Conservation (phyloP, 2,888 invertebrate species). For the Dynastes tityus region DNA sequence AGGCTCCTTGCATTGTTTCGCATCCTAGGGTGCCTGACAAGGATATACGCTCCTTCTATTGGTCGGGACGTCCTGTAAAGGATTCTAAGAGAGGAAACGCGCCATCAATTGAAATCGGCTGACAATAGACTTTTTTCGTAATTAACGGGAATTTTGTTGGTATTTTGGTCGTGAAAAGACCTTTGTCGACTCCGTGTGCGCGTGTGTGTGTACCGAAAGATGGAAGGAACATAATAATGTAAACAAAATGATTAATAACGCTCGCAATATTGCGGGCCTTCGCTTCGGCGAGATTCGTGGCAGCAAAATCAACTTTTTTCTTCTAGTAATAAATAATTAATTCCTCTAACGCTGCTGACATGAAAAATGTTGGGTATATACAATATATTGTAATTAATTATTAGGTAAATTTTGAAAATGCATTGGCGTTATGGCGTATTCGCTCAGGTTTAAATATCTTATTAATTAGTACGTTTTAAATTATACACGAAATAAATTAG, state of each 20-base stretch:
- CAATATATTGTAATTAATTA: constrained; percentile 38
- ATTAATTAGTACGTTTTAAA: constrained; percentile 23
- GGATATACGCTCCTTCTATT: constrained; percentile 67
- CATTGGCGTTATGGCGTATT: constrained; percentile 2
- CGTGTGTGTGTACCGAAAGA: constrained; percentile 29
- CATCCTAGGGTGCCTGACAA: constrained; percentile 67
- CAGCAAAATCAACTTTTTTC: constrained; percentile 32
- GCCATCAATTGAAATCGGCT: constrained; percentile 68
- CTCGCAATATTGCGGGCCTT: constrained; percentile 25
- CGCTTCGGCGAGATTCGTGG: not conserved
- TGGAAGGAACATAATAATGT: constrained; percentile 46
- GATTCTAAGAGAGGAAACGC: constrained; percentile 66
- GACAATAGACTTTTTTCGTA: constrained; percentile 68
- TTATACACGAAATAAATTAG: not conserved
- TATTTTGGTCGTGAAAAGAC: constrained; percentile 54
- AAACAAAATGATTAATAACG: constrained; percentile 52
- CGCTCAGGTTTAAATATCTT: not conserved
- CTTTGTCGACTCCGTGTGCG: constrained; percentile 21
- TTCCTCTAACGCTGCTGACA: constrained; percentile 14
- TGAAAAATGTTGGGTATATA: constrained; percentile 23
- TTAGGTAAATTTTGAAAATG: constrained; percentile 11
- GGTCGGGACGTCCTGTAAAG: constrained; percentile 63
- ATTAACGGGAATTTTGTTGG: constrained; percentile 66
- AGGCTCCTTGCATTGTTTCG: constrained; percentile 69
- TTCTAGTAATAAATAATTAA: constrained; percentile 41